Evolutionary conservation across 2,113 vertebrate species (phyloP).

Genomic region (Gobio gobio): DNA sequence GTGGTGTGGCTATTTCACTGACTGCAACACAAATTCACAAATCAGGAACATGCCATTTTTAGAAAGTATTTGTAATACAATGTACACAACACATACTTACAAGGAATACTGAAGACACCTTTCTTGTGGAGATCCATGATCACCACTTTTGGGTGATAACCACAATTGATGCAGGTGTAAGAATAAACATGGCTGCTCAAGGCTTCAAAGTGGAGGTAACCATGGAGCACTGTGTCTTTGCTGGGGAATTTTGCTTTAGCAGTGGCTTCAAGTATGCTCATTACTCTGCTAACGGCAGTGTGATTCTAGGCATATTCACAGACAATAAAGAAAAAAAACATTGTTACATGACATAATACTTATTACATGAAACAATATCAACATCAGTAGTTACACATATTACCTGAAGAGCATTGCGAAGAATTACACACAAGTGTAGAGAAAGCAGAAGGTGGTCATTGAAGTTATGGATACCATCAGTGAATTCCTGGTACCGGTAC

Average conservation of each 20-base stretch:
- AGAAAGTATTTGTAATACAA: neutral
- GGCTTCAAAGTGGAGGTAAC: neutral
- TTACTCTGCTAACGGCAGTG: neutral
- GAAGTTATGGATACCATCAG: neutral
- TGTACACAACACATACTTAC: conserved; percentile 4
- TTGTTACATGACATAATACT: neutral
- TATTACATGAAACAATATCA: neutral
- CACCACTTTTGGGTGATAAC: conserved; percentile 5
- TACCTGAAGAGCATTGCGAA: neutral
- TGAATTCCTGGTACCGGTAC: neutral
- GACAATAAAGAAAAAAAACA: neutral
- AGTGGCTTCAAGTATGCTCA: neutral
- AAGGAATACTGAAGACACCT: neutral
- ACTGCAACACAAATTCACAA: neutral
- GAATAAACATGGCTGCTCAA: conserved; percentile 13
- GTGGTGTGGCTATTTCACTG: conserved; percentile 11
- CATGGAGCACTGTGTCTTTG: conserved; percentile 5
- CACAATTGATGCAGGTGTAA: conserved; percentile 12
- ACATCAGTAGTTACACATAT: neutral
- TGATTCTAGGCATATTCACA: neutral
- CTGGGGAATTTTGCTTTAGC: neutral
- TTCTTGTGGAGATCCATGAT: conserved; percentile 1
- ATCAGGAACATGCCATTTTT: neutral
- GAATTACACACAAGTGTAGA: neutral
- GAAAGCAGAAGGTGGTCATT: neutral